Percentiles rank a stretch among this genome's conserved stretches.
Conservation (phyloP, 2,888 invertebrate genomes). For the Electrophaes corylata region DNA sequence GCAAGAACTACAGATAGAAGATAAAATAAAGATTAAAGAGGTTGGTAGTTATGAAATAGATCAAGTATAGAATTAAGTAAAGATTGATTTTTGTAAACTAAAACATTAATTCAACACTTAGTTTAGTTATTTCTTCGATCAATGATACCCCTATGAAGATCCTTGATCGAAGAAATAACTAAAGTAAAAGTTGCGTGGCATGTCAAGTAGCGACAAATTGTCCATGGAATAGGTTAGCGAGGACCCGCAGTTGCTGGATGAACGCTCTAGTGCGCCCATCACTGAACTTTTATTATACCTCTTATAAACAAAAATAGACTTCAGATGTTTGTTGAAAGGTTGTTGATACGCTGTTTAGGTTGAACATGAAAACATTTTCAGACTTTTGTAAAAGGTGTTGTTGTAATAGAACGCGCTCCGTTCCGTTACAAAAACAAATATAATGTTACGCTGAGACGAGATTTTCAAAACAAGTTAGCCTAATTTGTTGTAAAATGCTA, state of each 20-base stretch:
- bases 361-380: constrained; percentile 19
- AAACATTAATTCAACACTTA: too few species aligned
- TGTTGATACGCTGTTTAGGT: constrained; percentile 14
- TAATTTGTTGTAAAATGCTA: not conserved
- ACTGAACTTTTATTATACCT: not conserved
- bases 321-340: constrained; percentile 20
- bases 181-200: too few species aligned
- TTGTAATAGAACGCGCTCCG: not conserved
- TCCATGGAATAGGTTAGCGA: not conserved
- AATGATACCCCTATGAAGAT: too few species aligned
- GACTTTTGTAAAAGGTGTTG: constrained; percentile 3
- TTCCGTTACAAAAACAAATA: constrained; percentile 6
- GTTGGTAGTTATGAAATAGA: too few species aligned
- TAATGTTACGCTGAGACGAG: not conserved
- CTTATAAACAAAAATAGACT: not conserved
- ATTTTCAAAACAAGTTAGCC: not conserved
- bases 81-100: too few species aligned
- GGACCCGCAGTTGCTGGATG: not conserved
- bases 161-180: too few species aligned
- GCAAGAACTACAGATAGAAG: too few species aligned
- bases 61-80: too few species aligned
- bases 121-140: too few species aligned
- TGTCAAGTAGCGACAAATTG: too few species aligned
- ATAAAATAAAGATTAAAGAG: too few species aligned
- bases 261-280: not conserved